phyloP scores from a whole-genome alignment of 2,113 vertebrate species.

The Strigops habroptila region DNA sequence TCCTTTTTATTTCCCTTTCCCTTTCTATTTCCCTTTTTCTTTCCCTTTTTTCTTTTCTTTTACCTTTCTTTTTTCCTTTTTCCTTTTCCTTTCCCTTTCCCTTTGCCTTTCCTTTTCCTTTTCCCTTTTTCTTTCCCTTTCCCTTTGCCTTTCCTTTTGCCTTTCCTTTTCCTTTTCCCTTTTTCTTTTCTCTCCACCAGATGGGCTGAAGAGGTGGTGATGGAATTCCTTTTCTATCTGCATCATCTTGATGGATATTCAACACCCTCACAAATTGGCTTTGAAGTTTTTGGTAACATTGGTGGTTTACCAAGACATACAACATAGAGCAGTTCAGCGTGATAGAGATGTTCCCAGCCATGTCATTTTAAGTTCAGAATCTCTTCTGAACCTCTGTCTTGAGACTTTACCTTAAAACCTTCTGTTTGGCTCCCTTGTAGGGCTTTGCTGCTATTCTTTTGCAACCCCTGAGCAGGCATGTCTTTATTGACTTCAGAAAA shows the following conservation, averaged over 20 bases:
- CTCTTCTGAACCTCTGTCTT: not conserved
- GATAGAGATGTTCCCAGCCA: not conserved
- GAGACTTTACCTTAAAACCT: not conserved
- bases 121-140: too few relatives aligned
- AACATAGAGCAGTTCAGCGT: not conserved
- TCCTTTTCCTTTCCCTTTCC: too few relatives aligned
- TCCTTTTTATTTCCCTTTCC: not conserved
- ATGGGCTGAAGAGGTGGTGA: not conserved
- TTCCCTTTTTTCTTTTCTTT: not conserved
- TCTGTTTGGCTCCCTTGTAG: not conserved
- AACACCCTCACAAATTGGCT: not conserved
- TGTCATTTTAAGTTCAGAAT: not conserved
- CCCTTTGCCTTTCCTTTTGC: too few relatives aligned
- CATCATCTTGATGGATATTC: not conserved
- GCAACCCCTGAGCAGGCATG: not conserved
- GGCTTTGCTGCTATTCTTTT: not conserved
- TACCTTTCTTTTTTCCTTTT: not conserved
- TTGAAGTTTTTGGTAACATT: not conserved
- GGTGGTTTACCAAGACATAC: not conserved
- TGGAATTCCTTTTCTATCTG: not conserved
- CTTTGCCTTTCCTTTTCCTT: rapidly evolving
- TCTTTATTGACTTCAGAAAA: not conserved
- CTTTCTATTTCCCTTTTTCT: not conserved
- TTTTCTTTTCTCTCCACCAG: not conserved
- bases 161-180: too few relatives aligned